phyloP scores from a whole-genome alignment of 2,113 vertebrate species.

The Ochotona curzoniae region DNA sequence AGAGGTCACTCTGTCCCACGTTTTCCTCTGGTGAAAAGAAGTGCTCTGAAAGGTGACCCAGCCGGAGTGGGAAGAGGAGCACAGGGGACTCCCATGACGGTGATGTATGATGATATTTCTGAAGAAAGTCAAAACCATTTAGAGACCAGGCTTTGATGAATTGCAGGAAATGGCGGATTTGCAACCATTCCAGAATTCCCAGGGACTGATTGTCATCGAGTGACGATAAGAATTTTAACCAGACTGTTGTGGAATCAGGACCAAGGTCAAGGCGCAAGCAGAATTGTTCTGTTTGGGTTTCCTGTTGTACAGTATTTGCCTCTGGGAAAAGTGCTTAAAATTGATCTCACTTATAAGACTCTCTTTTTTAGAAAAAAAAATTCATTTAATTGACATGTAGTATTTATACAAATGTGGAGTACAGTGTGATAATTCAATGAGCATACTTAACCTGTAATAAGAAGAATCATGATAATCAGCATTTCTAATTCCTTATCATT shows the following conservation, averaged over 20 bases:
- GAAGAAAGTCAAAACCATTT: slow-evolving; percentile 83
- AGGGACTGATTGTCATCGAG: slow-evolving; percentile 83
- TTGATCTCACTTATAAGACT: not conserved
- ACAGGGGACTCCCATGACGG: slow-evolving; percentile 73
- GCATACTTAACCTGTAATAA: no score
- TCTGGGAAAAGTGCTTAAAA: slow-evolving; percentile 20
- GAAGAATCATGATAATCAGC: no score
- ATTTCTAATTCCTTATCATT: no score
- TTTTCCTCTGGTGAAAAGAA: slow-evolving; percentile 45
- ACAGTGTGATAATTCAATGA: no score
- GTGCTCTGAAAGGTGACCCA: slow-evolving; percentile 63
- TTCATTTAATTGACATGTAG: no score
- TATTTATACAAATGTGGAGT: no score
- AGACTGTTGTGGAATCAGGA: slow-evolving; percentile 70
- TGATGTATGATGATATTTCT: slow-evolving; percentile 84
- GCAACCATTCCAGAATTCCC: slow-evolving; percentile 85
- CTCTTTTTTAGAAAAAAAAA: no score
- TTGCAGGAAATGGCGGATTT: slow-evolving; percentile 88
- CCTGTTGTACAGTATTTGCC: slow-evolving; percentile 47
- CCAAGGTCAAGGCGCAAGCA: not conserved
- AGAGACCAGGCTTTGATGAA: slow-evolving; percentile 85
- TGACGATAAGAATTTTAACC: slow-evolving; percentile 84
- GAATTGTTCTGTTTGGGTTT: slow-evolving; percentile 50
- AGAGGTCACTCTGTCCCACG: slow-evolving; percentile 35
- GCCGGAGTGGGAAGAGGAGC: slow-evolving; percentile 62